Evolutionary conservation across 2,797 vertebrate genomes (phyloP).

Genomic region (Psittacula echo): DNA sequence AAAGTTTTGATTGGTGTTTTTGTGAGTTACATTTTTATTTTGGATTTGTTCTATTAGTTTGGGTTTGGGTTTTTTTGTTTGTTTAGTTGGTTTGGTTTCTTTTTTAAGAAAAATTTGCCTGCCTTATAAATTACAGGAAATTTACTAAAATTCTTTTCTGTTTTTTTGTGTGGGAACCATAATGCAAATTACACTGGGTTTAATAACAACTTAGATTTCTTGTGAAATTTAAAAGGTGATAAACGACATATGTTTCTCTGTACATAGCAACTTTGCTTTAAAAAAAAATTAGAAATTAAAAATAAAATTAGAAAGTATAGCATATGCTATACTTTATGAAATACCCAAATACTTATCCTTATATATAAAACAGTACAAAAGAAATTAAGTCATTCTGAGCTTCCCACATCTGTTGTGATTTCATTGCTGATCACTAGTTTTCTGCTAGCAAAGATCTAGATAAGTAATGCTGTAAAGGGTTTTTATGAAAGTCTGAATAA

Average conservation of each 20-base stretch:
- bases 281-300: too few species aligned
- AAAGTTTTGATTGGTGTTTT: not conserved
- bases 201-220: not conserved
- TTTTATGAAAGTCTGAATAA: not conserved
- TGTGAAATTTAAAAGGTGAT: not conserved
- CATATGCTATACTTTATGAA: not conserved
- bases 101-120: not conserved
- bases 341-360: not conserved
- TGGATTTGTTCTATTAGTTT: not conserved
- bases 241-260: not conserved
- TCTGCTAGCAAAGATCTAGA: not conserved
- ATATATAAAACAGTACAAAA: not conserved
- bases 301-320: not conserved
- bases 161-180: not conserved
- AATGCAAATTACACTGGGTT: not conserved
- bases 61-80: not conserved
- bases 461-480: not conserved
- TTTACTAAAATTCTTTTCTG: not conserved
- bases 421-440: not conserved
- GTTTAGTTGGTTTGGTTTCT: rapidly evolving
- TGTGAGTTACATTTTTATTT: not conserved
- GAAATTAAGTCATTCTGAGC: not conserved
- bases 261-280: not conserved
- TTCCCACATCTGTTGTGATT: not conserved
- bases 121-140: not conserved